Percentiles rank a stretch among this genome's conserved stretches.
Conservation (phyloP, 2,113 vertebrate genomes). For the Solea senegalensis region DNA sequence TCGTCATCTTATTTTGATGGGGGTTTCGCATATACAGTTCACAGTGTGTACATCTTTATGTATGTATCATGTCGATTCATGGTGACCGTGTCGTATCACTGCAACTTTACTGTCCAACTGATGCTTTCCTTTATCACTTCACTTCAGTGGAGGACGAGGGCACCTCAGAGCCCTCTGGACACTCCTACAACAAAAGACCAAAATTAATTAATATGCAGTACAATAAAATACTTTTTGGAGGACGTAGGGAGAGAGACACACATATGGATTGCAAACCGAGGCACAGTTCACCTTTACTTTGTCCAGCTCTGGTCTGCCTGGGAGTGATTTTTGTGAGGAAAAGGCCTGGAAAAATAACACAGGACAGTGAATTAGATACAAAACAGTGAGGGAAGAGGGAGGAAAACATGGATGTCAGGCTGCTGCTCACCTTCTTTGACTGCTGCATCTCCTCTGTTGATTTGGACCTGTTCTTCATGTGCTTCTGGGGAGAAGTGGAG, state of each 20-base stretch:
- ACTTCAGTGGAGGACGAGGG: constrained; percentile 72
- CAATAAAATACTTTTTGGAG: neutral
- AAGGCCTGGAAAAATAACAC: constrained; percentile 74
- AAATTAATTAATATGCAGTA: neutral
- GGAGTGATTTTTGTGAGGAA: constrained; percentile 86
- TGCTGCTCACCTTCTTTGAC: constrained; percentile 81
- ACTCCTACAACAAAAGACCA: constrained; percentile 67
- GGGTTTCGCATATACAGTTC: neutral
- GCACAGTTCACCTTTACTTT: constrained; percentile 78
- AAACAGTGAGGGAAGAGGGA: neutral
- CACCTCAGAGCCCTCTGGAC: constrained; percentile 70
- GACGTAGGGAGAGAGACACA: neutral
- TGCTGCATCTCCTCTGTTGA: constrained; percentile 87
- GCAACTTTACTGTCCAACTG: neutral
- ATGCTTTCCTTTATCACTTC: constrained; percentile 60
- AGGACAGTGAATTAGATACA: neutral
- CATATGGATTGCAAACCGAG: neutral
- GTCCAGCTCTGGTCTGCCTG: constrained; percentile 81
- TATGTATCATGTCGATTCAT: constrained; percentile 12
- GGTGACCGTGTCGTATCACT: constrained; percentile 12
- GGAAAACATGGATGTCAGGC: neutral
- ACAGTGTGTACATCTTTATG: constrained; percentile 32
- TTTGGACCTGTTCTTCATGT: constrained; percentile 85
- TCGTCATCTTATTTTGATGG: too few species aligned
- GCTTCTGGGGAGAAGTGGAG: constrained; percentile 83